Evolutionary conservation across 2,888 invertebrate genomes (phyloP).

Genomic region (Cheilosia pagana): DNA sequence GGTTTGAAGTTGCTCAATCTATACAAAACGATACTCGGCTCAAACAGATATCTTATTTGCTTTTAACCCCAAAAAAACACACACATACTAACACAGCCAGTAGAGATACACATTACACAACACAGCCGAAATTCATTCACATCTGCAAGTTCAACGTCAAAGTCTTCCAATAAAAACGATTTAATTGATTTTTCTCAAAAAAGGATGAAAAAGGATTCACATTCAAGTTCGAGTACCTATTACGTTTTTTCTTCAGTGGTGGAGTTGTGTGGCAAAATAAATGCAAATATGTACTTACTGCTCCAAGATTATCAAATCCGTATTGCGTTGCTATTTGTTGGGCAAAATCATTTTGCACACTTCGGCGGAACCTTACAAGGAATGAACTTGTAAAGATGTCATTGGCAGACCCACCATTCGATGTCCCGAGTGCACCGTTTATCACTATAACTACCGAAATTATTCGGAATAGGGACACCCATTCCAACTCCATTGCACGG

Average conservation of each 20-base stretch:
- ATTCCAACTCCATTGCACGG: conserved; percentile 65
- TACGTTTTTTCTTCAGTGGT: not conserved
- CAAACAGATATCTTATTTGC: not conserved
- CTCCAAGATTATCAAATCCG: conserved; percentile 96
- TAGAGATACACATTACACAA: conserved; percentile 65
- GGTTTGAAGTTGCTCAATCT: not conserved
- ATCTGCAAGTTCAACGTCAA: conserved; percentile 68
- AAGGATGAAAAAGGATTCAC: conserved; percentile 22
- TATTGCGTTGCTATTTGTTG: conserved; percentile 92
- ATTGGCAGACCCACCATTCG: conserved; percentile 66
- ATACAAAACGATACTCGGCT: no score
- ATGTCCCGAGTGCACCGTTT: conserved; percentile 76
- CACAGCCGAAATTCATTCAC: conserved; percentile 57
- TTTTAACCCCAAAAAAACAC: not conserved
- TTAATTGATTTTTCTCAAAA: conserved; percentile 73
- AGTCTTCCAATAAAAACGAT: conserved; percentile 33
- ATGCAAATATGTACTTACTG: conserved; percentile 88
- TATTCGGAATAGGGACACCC: conserved; percentile 58
- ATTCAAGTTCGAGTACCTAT: no score
- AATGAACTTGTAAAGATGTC: conserved; percentile 97
- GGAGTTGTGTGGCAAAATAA: not conserved
- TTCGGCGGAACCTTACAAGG: conserved; percentile 93
- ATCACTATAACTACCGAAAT: conserved; percentile 46
- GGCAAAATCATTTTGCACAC: conserved; percentile 90
- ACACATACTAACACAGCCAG: not conserved